Evolutionary conservation across 2,888 invertebrate species (phyloP).

Genomic region (Odontothrips loti): DNA sequence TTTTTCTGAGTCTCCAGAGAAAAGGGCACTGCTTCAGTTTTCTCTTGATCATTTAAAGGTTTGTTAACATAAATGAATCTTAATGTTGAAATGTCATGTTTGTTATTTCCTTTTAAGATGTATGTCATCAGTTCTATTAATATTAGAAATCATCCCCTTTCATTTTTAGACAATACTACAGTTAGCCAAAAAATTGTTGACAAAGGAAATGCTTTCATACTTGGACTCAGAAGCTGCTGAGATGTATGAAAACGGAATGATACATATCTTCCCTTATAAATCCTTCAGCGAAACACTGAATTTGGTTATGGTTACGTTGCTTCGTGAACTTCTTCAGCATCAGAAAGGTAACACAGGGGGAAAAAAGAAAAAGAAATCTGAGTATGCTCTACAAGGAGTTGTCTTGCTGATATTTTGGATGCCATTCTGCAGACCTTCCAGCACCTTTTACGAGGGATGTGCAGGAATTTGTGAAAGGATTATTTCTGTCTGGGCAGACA

Average conservation of each 20-base stretch:
- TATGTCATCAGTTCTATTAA: constrained; percentile 51
- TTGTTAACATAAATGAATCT: constrained; percentile 17
- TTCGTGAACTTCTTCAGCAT: constrained; percentile 85
- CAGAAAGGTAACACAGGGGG: constrained; percentile 57
- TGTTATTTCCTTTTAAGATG: background rate
- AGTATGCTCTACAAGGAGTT: constrained; percentile 1
- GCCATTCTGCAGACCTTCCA: constrained; percentile 61
- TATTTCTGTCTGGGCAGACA: constrained; percentile 89
- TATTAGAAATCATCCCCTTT: constrained; percentile 53
- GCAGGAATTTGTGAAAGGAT: constrained; percentile 78
- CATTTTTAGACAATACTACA: constrained; percentile 63
- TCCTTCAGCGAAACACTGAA: constrained; percentile 93
- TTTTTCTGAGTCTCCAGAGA: constrained; percentile 67
- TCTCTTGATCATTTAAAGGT: constrained; percentile 66
- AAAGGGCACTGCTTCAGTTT: constrained; percentile 62
- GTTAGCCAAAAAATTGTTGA: constrained; percentile 76
- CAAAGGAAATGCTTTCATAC: constrained; percentile 74
- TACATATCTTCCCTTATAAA: constrained; percentile 82
- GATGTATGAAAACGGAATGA: constrained; percentile 56
- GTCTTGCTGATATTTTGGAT: constrained; percentile 31
- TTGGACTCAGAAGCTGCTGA: constrained; percentile 81
- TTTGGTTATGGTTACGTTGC: constrained; percentile 84
- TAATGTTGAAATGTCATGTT: background rate
- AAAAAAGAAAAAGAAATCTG: background rate
- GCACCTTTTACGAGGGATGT: constrained; percentile 89